Evolutionary conservation across 2,888 invertebrate genomes (phyloP).

Genomic region (Agrochola circellaris): DNA sequence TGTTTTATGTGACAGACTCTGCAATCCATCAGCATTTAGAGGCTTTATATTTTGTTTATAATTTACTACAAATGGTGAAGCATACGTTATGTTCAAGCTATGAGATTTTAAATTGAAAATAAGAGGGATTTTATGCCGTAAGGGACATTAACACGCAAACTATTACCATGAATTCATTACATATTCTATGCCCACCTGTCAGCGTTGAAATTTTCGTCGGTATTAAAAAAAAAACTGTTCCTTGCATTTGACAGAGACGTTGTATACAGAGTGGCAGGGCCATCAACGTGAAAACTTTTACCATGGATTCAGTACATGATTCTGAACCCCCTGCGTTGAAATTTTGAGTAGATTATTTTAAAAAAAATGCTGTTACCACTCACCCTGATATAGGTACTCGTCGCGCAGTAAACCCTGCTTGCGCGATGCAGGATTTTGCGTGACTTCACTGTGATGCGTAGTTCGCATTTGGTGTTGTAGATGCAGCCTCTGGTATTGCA

Average conservation of each 20-base stretch:
- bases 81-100: neutral
- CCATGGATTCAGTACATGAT: neutral
- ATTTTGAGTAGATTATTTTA: neutral
- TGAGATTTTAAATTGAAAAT: slow-evolving; percentile 17
- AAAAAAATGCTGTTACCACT: too few species aligned
- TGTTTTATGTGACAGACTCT: slow-evolving; percentile 18
- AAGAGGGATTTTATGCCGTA: neutral
- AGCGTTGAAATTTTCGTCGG: too few species aligned
- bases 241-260: too few species aligned
- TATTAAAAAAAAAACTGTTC: too few species aligned
- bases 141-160: neutral
- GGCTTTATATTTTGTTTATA: slow-evolving; percentile 14
- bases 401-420: too few species aligned
- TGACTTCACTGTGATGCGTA: too few species aligned
- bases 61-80: slow-evolving; percentile 5
- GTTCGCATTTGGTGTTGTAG: too few species aligned
- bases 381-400: too few species aligned
- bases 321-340: neutral
- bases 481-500: too few species aligned
- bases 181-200: neutral
- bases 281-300: too few species aligned
- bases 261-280: neutral
- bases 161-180: neutral
- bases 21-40: slow-evolving; percentile 29
- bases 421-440: too few species aligned